Conservation (phyloP, 2,888 invertebrate species). For the Polymixis flavicincta region DNA sequence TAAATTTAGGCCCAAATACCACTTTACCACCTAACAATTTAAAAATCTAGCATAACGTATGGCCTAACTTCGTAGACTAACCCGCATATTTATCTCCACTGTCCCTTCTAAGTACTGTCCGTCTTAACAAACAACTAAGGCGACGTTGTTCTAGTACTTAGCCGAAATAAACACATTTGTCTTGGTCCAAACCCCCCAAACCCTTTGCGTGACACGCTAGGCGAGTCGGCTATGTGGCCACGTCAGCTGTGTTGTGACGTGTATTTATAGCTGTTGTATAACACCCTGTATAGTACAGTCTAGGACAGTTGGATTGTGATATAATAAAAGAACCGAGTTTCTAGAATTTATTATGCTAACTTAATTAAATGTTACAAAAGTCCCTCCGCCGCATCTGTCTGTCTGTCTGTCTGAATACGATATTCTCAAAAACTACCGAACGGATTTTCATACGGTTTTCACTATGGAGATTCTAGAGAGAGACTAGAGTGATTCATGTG, state of each 20-base stretch:
- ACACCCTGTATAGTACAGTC: slow-evolving; percentile 58
- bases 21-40: background rate
- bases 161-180: slow-evolving; percentile 69
- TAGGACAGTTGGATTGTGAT: slow-evolving; percentile 22
- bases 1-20: background rate
- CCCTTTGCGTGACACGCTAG: slow-evolving; percentile 70
- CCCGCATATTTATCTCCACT: slow-evolving; percentile 49
- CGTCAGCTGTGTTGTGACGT: slow-evolving; percentile 67
- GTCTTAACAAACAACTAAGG: slow-evolving; percentile 57
- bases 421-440: no score
- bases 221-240: slow-evolving; percentile 63
- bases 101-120: slow-evolving; percentile 59
- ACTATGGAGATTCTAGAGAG: no score
- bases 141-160: slow-evolving; percentile 65
- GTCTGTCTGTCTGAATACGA: no score
- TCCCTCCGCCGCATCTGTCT: no score
- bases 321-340: background rate
- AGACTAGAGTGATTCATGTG: no score
- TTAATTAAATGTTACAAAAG: no score
- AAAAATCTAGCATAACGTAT: slow-evolving; percentile 3
- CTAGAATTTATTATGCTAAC: background rate
- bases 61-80: slow-evolving; percentile 14
- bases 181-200: slow-evolving; percentile 67
- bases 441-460: no score
- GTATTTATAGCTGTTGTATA: slow-evolving; percentile 70